These are phyloP conservation scores for Strigamia transsilvanica DNA, from an alignment of 2,888 invertebrate species.

Conservation along the genomic window DNA sequence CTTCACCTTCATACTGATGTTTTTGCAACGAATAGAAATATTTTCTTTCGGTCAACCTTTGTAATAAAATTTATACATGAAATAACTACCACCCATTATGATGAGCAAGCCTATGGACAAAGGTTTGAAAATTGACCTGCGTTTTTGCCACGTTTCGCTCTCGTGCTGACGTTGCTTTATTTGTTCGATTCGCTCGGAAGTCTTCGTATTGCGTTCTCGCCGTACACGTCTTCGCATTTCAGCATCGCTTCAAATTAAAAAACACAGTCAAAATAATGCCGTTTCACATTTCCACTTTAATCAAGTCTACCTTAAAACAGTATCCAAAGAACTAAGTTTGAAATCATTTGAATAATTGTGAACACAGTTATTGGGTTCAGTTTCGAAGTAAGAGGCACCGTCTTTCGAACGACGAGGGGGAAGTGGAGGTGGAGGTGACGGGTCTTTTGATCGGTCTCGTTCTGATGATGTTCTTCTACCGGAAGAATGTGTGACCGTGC, in stretches of 20 bases:
- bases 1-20: slow-evolving; percentile 15
- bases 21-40: slow-evolving; percentile 12
- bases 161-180: slow-evolving; percentile 58
- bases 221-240: slow-evolving; percentile 57
- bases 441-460: not conserved
- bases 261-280: not conserved
- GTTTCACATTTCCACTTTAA: not conserved
- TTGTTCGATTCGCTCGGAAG: slow-evolving; percentile 56
- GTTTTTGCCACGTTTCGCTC: slow-evolving; percentile 57
- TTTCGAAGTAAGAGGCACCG: not conserved
- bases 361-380: slow-evolving; percentile 7
- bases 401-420: not conserved
- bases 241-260: slow-evolving; percentile 55
- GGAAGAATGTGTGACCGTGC: not conserved
- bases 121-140: slow-evolving; percentile 58
- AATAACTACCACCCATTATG: slow-evolving; percentile 57
- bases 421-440: slow-evolving; percentile 26
- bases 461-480: not conserved
- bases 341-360: slow-evolving; percentile 12
- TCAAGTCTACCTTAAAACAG: slow-evolving; percentile 40
- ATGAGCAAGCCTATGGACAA: slow-evolving; percentile 57
- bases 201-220: slow-evolving; percentile 57
- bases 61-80: slow-evolving; percentile 57
- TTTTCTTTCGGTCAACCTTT: slow-evolving; percentile 31
- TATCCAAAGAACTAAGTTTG: slow-evolving; percentile 9